These are phyloP conservation scores for Limnodromus scolopaceus DNA, from an alignment of 2,797 vertebrate genomes.

Conservation along the genomic window DNA sequence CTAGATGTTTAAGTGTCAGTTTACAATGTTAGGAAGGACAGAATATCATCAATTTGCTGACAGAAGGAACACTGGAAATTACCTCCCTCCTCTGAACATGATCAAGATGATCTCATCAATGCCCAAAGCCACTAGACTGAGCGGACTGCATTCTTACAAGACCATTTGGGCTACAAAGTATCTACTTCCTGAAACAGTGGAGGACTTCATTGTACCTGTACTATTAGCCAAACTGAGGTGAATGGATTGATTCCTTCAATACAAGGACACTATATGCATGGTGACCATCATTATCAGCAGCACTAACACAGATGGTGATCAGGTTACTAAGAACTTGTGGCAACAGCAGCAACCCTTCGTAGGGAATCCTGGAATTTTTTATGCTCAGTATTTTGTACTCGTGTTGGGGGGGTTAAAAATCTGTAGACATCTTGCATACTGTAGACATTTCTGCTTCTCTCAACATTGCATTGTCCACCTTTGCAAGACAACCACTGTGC, in stretches of 20 bases:
- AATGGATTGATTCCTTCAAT: background rate
- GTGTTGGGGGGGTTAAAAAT: background rate
- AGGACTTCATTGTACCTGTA: background rate
- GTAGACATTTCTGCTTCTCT: background rate
- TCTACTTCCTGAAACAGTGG: background rate
- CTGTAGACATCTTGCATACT: background rate
- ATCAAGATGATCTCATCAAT: background rate
- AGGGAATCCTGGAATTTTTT: background rate
- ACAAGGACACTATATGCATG: background rate
- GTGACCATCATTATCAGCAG: background rate
- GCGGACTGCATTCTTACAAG: background rate
- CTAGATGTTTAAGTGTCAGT: background rate
- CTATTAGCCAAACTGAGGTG: background rate
- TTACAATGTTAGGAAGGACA: background rate
- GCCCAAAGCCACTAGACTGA: background rate
- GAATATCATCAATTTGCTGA: background rate
- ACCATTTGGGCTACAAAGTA: background rate
- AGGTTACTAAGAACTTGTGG: background rate
- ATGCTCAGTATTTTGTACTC: rapidly evolving
- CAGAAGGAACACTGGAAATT: background rate
- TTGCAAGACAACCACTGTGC: background rate
- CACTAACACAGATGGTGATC: background rate
- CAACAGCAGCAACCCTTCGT: background rate
- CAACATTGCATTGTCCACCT: background rate
- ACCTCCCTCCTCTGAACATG: background rate